phyloP scores from a whole-genome alignment of 2,888 invertebrate genomes.

The Baronia brevicornis region DNA sequence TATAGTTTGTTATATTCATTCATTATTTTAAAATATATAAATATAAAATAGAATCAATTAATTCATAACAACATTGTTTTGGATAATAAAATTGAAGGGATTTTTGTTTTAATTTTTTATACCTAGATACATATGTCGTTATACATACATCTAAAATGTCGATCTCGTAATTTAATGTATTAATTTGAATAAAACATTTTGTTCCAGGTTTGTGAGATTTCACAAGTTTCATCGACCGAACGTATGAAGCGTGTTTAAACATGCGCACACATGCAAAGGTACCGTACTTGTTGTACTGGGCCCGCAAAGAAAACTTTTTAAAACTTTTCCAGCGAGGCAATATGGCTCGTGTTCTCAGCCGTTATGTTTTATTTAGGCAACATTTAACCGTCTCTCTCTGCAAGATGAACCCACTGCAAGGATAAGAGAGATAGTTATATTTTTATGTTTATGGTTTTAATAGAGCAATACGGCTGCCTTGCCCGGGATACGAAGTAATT shows the following conservation, averaged over 20 bases:
- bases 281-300: conserved; percentile 72
- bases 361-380: conserved; percentile 74
- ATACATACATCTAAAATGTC: conserved; percentile 4
- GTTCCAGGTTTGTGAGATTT: conserved; percentile 5
- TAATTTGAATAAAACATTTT: conserved; percentile 2
- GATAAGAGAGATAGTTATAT: conserved; percentile 43
- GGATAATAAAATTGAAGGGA: not conserved
- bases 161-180: conserved; percentile 2
- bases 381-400: conserved; percentile 53
- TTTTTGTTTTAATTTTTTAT: not conserved
- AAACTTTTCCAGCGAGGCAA: conserved; percentile 76
- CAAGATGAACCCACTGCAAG: conserved; percentile 26
- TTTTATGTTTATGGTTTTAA: conserved; percentile 33
- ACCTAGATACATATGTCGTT: not conserved
- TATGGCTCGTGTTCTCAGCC: conserved; percentile 75
- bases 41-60: conserved; percentile 13
- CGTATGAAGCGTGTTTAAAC: conserved; percentile 46
- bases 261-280: conserved; percentile 52
- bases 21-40: conserved; percentile 6
- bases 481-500: conserved; percentile 75
- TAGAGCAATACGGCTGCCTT: conserved; percentile 52
- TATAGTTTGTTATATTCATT: not conserved
- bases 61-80: conserved; percentile 16
- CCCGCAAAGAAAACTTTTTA: conserved; percentile 77
- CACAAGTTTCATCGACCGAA: conserved; percentile 53